A percentile compares a stretch with the other conserved stretches of the same genome.
Evolutionary conservation across 2,888 invertebrate species (phyloP).

Genomic region (Catonia carolina): DNA sequence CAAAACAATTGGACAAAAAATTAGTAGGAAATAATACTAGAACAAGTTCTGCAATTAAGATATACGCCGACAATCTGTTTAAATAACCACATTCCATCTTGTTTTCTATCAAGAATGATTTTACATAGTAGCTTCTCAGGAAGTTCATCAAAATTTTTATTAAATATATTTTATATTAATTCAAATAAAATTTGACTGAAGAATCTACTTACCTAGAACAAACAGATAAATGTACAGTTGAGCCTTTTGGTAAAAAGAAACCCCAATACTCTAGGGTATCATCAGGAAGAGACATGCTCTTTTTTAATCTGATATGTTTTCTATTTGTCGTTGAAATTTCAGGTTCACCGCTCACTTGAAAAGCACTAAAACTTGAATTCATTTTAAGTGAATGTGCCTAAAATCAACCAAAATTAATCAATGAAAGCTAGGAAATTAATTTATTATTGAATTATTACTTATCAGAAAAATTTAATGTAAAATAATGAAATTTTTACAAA

Average conservation of each 20-base stretch:
- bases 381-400: constrained; percentile 68
- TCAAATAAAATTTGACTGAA: background rate
- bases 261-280: constrained; percentile 86
- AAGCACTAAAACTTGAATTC: constrained; percentile 64
- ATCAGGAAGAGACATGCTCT: constrained; percentile 75
- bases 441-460: too few species aligned
- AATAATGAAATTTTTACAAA: too few species aligned
- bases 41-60: too few species aligned
- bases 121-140: too few species aligned
- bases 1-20: too few species aligned
- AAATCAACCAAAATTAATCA: constrained; percentile 23
- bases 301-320: constrained; percentile 69
- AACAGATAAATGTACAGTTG: constrained; percentile 66
- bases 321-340: constrained; percentile 56
- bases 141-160: background rate
- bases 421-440: too few species aligned
- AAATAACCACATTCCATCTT: too few species aligned
- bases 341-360: constrained; percentile 63
- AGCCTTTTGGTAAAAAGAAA: constrained; percentile 72
- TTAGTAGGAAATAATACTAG: too few species aligned
- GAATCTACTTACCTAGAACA: constrained; percentile 60
- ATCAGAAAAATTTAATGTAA: too few species aligned
- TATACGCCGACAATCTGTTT: too few species aligned
- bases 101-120: too few species aligned
- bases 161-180: background rate